Percentiles rank a stretch among this genome's conserved stretches.
Conservation (phyloP, 2,113 vertebrate species). For the Xenus cinereus region DNA sequence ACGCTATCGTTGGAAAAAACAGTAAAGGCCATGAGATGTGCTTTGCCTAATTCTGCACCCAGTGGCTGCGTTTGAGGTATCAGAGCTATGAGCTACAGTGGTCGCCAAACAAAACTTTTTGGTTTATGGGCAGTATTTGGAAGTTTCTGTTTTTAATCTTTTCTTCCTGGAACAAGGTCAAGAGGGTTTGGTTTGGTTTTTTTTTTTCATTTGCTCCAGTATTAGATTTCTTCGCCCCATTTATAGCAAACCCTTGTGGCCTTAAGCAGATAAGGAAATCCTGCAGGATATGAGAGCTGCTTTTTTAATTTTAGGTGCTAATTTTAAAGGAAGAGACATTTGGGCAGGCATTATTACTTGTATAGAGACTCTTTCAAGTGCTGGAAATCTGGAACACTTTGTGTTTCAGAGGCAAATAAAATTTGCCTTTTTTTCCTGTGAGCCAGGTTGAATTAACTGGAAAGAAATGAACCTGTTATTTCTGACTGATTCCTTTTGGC, state of each 20-base stretch:
- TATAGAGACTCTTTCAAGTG: not conserved
- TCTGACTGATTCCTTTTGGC: not conserved
- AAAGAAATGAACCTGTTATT: not conserved
- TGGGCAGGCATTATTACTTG: not conserved
- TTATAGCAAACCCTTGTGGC: not conserved
- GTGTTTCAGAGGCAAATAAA: not conserved
- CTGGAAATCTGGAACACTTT: not conserved
- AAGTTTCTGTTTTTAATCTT: not conserved
- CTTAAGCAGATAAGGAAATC: not conserved
- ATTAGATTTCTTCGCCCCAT: not conserved
- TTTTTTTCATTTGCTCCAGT: not conserved
- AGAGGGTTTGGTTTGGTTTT: not conserved
- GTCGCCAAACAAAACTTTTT: not conserved
- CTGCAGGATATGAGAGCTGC: not conserved
- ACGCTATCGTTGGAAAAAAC: rapidly evolving
- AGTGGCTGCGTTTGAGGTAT: not conserved
- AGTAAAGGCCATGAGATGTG: not conserved
- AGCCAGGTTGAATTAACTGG: not conserved
- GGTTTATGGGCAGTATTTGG: not conserved
- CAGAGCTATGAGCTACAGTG: not conserved
- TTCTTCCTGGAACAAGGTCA: not conserved
- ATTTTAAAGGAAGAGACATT: not conserved
- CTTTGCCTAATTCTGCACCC: not conserved
- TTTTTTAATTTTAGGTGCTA: not conserved
- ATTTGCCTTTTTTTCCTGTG: not conserved